phyloP scores from a whole-genome alignment of 2,113 vertebrate species.

The Porphyrio hochstetteri region DNA sequence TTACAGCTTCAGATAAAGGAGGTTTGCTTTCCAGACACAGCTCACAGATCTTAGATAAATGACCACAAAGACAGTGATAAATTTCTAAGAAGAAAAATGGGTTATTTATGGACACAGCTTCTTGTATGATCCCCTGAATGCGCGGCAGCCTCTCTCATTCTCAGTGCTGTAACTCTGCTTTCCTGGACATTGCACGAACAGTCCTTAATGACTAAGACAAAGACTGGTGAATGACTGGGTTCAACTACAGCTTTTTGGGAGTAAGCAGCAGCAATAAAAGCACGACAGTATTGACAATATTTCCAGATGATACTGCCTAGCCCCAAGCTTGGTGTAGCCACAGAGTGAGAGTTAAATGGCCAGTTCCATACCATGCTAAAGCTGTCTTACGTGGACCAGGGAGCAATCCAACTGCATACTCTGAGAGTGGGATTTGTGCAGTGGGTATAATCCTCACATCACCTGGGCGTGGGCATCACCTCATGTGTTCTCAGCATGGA shows the following conservation, averaged over 20 bases:
- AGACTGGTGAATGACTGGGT: background rate
- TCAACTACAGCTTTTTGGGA: background rate
- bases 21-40: background rate
- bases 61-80: background rate
- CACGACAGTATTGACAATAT: fast-evolving
- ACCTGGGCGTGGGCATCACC: background rate
- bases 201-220: background rate
- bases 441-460: background rate
- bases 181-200: background rate
- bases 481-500: background rate
- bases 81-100: conserved; percentile 15
- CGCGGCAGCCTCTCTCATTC: background rate
- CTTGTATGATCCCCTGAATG: background rate
- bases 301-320: background rate
- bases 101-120: background rate
- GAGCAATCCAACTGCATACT: fast-evolving
- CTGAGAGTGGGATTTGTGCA: fast-evolving
- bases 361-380: background rate
- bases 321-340: background rate
- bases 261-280: background rate
- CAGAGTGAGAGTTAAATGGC: background rate
- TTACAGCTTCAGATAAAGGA: background rate
- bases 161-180: background rate
- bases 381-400: background rate
- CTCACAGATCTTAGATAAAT: conserved; percentile 14